Evolutionary conservation across 1,140 invertebrate species (phyloP), one percentile per base, ranked within the genome.

Genomic region (Acromyrmex charruanus): DNA sequence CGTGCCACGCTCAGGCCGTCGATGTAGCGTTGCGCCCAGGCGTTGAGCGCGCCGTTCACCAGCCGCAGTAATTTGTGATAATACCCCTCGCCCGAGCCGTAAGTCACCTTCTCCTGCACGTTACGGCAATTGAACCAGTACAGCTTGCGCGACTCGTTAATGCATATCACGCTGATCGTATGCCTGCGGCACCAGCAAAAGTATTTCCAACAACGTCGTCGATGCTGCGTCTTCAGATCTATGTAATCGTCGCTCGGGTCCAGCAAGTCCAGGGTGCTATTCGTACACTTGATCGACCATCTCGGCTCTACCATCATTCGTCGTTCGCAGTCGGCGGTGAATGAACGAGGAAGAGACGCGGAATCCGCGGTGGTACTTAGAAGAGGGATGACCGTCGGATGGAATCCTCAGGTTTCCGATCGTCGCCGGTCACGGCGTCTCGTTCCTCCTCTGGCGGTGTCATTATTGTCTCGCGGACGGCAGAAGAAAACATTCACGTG

Each of bases 111-210:
- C n/a, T 95, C 95, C 53, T 93, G 91, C 28, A 95, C 93, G 87
- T 92, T 95, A 7, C 93, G 93, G 69, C 93, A 94, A 87, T 95
- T 95, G 88, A 95, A 94, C 94, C 94, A 95, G 59, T 95, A 95
- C 77, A 95, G 44, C 85, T 95, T 95, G 2, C 92, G 89, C 61
- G 92, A 92, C 44, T 95, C 94, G 87, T 95, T 95, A 21, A 95
- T 93, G 58, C 93, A 94, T 88, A 95, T 95, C 6, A 94, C 94
- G 66, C 95, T 95, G 59, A 95, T 94, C n/a, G 93, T 95, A 84
- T 95, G 95, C 35, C 93, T 89, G 51, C 93, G 94, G 82, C 95
- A 95, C 31, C 93, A 87, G 74, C 95, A 95, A 53, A 94, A 94
- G 55, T 95, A 95, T 66, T 95, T 95, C 75, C 94, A 94, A 58